phyloP scores from a whole-genome alignment of 2,113 vertebrate genomes.

The Lagopus muta region DNA sequence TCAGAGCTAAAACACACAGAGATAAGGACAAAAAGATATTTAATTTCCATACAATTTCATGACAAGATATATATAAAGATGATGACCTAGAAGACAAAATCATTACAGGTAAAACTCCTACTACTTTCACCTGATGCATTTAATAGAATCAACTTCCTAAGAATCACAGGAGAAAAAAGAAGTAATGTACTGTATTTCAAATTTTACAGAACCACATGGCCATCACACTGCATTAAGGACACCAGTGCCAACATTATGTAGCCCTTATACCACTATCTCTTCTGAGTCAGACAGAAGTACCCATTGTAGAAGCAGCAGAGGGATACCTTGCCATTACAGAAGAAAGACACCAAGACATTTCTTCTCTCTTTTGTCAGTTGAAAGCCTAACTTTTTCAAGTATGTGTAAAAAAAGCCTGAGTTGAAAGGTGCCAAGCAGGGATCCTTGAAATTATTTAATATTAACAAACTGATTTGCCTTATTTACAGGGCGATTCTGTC shows the following conservation, averaged over 20 bases:
- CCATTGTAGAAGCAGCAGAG: background rate
- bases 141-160: background rate
- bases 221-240: background rate
- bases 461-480: background rate
- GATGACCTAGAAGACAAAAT: background rate
- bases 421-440: background rate
- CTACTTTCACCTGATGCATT: background rate
- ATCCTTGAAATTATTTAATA: background rate
- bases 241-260: background rate
- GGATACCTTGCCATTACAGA: background rate
- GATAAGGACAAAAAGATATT: background rate
- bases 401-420: background rate
- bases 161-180: background rate
- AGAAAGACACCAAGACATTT: background rate
- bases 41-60: background rate
- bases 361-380: background rate
- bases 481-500: background rate
- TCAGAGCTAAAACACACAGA: slow-evolving; percentile 61
- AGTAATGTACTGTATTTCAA: background rate
- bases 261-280: background rate
- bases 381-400: background rate
- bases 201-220: background rate
- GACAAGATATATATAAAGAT: background rate
- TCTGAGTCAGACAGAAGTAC: background rate
- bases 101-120: background rate